Percentiles rank a stretch among this genome's conserved stretches.
phyloP scores from a whole-genome alignment of 2,797 vertebrate genomes.

The Myioborus miniatus region DNA sequence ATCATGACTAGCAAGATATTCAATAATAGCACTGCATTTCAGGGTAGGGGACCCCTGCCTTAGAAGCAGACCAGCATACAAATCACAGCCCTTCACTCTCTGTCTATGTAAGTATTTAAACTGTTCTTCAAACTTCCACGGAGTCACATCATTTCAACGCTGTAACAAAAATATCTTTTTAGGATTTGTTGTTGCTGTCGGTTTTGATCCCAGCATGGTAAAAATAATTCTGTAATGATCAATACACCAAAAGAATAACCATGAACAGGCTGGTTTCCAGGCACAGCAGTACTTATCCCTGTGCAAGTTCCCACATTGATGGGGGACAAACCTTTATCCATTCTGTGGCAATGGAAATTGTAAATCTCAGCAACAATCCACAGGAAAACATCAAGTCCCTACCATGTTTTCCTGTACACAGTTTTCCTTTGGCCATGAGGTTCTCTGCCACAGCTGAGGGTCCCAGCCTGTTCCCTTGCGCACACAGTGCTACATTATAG shows the following conservation, averaged over 20 bases:
- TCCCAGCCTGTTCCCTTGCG: neutral
- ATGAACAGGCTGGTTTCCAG: neutral
- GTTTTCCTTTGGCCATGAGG: neutral
- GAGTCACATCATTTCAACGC: neutral
- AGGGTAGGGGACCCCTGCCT: neutral
- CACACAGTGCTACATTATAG: neutral
- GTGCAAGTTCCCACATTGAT: neutral
- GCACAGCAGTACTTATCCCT: neutral
- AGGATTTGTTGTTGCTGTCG: neutral
- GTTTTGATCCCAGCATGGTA: neutral
- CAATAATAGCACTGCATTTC: neutral
- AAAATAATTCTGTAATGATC: neutral
- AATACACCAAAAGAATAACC: neutral
- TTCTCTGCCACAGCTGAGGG: neutral
- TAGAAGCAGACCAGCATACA: neutral
- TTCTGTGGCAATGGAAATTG: neutral
- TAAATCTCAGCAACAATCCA: neutral
- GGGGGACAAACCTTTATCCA: neutral
- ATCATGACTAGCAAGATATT: neutral
- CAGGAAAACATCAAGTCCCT: neutral
- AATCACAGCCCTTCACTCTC: neutral
- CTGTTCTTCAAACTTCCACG: neutral
- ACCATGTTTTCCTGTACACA: neutral
- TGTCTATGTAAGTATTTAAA: neutral
- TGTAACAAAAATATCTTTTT: neutral